These are phyloP conservation scores for Xiphophorus hellerii DNA, from an alignment of 2,113 vertebrate species.

Conservation along the genomic window DNA sequence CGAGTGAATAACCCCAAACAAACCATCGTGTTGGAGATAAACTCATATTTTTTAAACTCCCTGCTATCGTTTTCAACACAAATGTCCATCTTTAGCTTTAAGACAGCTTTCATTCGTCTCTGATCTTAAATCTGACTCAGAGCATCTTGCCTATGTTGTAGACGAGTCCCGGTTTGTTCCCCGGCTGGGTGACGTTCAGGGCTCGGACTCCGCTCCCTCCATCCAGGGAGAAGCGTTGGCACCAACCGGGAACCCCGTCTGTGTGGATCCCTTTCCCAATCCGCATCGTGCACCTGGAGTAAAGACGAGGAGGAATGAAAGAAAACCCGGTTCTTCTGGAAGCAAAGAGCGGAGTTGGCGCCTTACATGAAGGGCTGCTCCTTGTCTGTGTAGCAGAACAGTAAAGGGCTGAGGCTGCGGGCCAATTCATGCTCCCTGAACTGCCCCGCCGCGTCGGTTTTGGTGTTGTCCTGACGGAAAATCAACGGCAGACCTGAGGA, in stretches of 20 bases:
- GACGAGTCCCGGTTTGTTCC: constrained; percentile 94
- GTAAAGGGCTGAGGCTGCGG: constrained; percentile 92
- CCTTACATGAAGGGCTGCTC: constrained; percentile 94
- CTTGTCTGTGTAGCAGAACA: constrained; percentile 97
- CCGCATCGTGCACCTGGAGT: constrained; percentile 93
- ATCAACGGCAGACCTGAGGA: constrained; percentile 91
- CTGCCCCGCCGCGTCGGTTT: constrained; percentile 91
- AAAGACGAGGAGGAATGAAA: constrained; percentile 7
- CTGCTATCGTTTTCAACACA: too few species aligned
- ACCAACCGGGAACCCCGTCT: constrained; percentile 95
- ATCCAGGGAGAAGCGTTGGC: constrained; percentile 96
- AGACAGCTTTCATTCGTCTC: background rate
- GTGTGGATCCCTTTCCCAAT: constrained; percentile 95
- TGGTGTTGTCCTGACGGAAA: constrained; percentile 96
- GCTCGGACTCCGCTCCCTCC: constrained; percentile 95
- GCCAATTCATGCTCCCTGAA: constrained; percentile 98
- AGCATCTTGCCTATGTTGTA: constrained; percentile 92
- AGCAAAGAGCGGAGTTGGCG: background rate
- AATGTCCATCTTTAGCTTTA: background rate
- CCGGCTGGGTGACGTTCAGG: constrained; percentile 94
- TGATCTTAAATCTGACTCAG: background rate
- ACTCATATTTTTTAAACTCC: too few species aligned
- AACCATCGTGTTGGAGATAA: background rate
- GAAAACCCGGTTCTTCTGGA: background rate
- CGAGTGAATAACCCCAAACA: too few species aligned